phyloP scores from a whole-genome alignment of 2,888 invertebrate genomes.

The Platerodrilus igneus region DNA sequence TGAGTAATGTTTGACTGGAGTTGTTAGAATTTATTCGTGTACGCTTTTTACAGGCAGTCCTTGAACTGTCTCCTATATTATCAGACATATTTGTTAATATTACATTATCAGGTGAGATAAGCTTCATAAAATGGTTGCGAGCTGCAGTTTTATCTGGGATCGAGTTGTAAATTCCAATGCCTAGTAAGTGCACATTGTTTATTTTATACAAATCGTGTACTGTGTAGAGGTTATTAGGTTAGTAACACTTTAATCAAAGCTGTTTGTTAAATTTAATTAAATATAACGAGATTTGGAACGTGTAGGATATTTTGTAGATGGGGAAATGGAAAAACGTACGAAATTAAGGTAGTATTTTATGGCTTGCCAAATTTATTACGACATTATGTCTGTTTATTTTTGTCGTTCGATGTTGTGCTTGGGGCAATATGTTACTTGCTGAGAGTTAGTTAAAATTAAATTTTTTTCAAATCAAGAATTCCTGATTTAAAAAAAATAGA shows the following conservation, averaged over 20 bases:
- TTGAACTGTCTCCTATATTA: conserved; percentile 30
- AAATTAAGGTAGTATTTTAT: conserved; percentile 14
- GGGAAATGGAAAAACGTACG: too few relatives aligned
- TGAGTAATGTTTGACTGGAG: conserved; percentile 13
- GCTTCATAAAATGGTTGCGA: conserved; percentile 18
- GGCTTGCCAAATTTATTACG: conserved; percentile 10
- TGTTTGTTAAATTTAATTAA: too few relatives aligned
- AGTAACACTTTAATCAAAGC: too few relatives aligned
- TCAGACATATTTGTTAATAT: conserved; percentile 26
- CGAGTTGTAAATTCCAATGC: conserved; percentile 17
- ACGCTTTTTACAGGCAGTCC: conserved; percentile 29
- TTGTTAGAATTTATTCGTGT: conserved; percentile 28
- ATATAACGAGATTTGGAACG: too few relatives aligned
- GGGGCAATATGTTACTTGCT: too few relatives aligned
- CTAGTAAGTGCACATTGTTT: conserved; percentile 28
- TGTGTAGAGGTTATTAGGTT: too few relatives aligned
- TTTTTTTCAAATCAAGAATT: too few relatives aligned
- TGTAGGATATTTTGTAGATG: too few relatives aligned
- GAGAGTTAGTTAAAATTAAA: too few relatives aligned
- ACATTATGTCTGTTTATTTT: conserved; percentile 6
- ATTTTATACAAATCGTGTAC: too few relatives aligned
- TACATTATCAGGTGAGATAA: conserved; percentile 20
- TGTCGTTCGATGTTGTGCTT: too few relatives aligned
- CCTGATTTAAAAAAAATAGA: too few relatives aligned
- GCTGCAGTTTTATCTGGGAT: conserved; percentile 19